Percentiles rank a stretch among this genome's conserved stretches.
Conservation (phyloP, 2,888 invertebrate genomes). For the Eristalis intricaria region DNA sequence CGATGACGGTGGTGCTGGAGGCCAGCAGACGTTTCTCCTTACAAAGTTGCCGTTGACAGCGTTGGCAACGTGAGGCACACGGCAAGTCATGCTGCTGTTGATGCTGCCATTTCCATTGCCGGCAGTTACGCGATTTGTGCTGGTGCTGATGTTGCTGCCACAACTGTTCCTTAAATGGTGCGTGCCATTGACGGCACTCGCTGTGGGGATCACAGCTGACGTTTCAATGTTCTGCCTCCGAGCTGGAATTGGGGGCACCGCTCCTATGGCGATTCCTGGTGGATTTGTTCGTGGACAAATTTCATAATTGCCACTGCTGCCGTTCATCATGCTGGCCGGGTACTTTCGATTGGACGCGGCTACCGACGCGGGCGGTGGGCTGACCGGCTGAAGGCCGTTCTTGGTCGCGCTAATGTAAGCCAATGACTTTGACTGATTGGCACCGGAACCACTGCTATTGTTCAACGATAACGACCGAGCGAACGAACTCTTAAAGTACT, state of each 20-base stretch:
- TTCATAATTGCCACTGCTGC: slow-evolving; percentile 45
- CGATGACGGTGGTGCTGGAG: slow-evolving; percentile 60
- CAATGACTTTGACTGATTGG: slow-evolving; percentile 80
- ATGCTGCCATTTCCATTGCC: slow-evolving; percentile 55
- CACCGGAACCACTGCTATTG: slow-evolving; percentile 67
- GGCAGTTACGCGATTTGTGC: slow-evolving; percentile 56
- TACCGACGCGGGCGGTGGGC: slow-evolving; percentile 10
- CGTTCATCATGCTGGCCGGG: slow-evolving; percentile 43
- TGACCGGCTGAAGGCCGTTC: slow-evolving; percentile 23
- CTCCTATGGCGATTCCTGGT: slow-evolving; percentile 80
- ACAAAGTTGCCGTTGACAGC: slow-evolving; percentile 48
- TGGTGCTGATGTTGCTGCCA: slow-evolving; percentile 33
- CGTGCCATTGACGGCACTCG: slow-evolving; percentile 58
- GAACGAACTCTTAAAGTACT: slow-evolving; percentile 83
- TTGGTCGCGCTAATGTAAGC: slow-evolving; percentile 75
- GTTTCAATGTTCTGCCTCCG: slow-evolving; percentile 73
- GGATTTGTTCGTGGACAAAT: slow-evolving; percentile 73
- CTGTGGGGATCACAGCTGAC: slow-evolving; percentile 70
- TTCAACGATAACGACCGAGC: slow-evolving; percentile 82
- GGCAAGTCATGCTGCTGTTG: slow-evolving; percentile 43
- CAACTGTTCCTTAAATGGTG: slow-evolving; percentile 73
- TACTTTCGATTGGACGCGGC: slow-evolving; percentile 61
- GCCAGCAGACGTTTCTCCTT: slow-evolving; percentile 68
- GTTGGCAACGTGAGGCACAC: slow-evolving; percentile 37
- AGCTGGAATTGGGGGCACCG: slow-evolving; percentile 75